Evolutionary conservation across 2,797 vertebrate genomes (phyloP).

Genomic region (Hoplostethus mediterraneus): DNA sequence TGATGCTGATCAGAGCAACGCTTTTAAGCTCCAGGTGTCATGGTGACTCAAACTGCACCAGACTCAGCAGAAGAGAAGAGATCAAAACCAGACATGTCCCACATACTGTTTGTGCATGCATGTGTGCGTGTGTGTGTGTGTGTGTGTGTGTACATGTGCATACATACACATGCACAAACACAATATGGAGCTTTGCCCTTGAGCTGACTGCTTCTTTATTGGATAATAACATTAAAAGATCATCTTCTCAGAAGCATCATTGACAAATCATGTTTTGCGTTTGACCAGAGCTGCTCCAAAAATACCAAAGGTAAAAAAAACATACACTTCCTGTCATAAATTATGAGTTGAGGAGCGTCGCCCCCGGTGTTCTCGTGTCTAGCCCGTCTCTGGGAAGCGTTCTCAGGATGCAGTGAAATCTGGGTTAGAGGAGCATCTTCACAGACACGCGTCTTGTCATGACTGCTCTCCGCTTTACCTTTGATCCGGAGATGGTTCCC

Average conservation of each 20-base stretch:
- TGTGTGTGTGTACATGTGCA: not conserved
- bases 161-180: not conserved
- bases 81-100: slow-evolving; percentile 1
- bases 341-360: not conserved
- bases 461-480: slow-evolving; percentile 13
- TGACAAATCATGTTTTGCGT: slow-evolving; percentile 18
- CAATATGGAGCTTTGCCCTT: not conserved
- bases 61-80: slow-evolving; percentile 8
- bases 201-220: not conserved
- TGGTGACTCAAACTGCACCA: slow-evolving; percentile 33
- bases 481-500: slow-evolving; percentile 17
- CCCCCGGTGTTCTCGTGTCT: not conserved
- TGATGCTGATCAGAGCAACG: slow-evolving; percentile 17
- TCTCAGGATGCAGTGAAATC: slow-evolving; percentile 6
- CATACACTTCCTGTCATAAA: not conserved
- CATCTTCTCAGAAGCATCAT: slow-evolving; percentile 18
- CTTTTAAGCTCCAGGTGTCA: slow-evolving; percentile 23
- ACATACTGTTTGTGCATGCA: slow-evolving; percentile 2
- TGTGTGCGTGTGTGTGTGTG: not conserved
- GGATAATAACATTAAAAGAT: slow-evolving; percentile 11
- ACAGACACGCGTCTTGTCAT: not conserved
- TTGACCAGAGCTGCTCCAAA: slow-evolving; percentile 16
- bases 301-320: slow-evolving; percentile 4
- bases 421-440: slow-evolving; percentile 4
- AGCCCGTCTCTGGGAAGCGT: not conserved